These are phyloP conservation scores for Papilio machaon DNA, from an alignment of 1,140 invertebrate species.

Conservation along the genomic window DNA sequence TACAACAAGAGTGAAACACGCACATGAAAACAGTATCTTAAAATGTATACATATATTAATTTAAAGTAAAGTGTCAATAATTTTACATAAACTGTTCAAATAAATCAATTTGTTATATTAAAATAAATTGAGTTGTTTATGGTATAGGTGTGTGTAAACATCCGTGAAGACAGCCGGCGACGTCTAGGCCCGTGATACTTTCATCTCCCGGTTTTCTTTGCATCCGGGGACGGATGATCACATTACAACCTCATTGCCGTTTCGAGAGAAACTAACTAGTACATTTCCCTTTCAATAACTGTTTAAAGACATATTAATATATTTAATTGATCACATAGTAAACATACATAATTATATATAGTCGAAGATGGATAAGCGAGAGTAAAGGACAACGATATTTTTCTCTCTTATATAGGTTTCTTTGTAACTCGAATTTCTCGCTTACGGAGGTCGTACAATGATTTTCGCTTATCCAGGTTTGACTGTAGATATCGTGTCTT, in stretches of 20 bases:
- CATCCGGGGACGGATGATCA: conserved; percentile 64
- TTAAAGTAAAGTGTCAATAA: too few relatives aligned
- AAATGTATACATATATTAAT: too few relatives aligned
- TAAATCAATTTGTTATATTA: background rate
- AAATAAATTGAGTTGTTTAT: background rate
- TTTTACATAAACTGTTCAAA: background rate
- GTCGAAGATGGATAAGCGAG: too few relatives aligned
- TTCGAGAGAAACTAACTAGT: conserved; percentile 58
- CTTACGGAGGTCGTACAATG: too few relatives aligned
- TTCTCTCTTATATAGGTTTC: too few relatives aligned
- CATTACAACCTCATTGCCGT: conserved; percentile 73
- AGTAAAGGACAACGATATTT: too few relatives aligned
- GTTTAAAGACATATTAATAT: background rate
- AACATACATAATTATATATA: too few relatives aligned
- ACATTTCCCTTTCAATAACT: conserved; percentile 57
- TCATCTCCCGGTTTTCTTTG: conserved; percentile 51
- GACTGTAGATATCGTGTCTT: too few relatives aligned
- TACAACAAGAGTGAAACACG: too few relatives aligned
- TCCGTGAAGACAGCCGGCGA: conserved; percentile 53
- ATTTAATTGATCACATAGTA: background rate
- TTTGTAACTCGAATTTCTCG: too few relatives aligned
- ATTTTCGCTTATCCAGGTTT: too few relatives aligned
- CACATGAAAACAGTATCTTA: too few relatives aligned
- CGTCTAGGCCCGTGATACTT: conserved; percentile 52
- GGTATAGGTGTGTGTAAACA: conserved; percentile 35